Percentiles rank a stretch among this genome's conserved stretches.
phyloP scores from a whole-genome alignment of 2,797 vertebrate genomes.

The Hybognathus amarus region DNA sequence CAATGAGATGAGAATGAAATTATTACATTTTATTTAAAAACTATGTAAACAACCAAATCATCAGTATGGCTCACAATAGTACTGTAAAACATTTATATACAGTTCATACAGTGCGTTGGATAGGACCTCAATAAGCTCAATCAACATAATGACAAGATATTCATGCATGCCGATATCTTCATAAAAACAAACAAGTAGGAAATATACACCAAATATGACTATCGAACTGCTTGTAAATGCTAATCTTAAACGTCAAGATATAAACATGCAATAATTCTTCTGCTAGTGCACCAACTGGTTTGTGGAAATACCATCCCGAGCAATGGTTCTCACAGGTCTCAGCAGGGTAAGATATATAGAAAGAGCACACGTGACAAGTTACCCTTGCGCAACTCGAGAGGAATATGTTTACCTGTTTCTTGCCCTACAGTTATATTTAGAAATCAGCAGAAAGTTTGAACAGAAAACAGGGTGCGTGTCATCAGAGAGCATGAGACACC shows the following conservation, averaged over 20 bases:
- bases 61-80: slow-evolving; percentile 25
- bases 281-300: slow-evolving; percentile 12
- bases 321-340: slow-evolving; percentile 38
- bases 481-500: not conserved
- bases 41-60: slow-evolving; percentile 14
- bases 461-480: slow-evolving; percentile 38
- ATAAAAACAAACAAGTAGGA: not conserved
- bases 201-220: not conserved
- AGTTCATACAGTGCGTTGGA: not conserved
- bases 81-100: not conserved
- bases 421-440: slow-evolving; percentile 63
- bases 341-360: slow-evolving; percentile 51
- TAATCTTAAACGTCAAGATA: not conserved
- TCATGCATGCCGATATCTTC: not conserved
- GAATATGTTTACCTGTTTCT: slow-evolving; percentile 65
- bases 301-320: slow-evolving; percentile 5
- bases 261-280: not conserved
- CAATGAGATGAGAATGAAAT: not conserved
- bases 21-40: slow-evolving; percentile 3
- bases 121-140: not conserved
- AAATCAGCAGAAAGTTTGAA: slow-evolving; percentile 61
- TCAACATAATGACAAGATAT: not conserved
- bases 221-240: not conserved
- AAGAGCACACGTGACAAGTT: slow-evolving; percentile 62
- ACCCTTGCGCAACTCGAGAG: slow-evolving; percentile 53